These are phyloP conservation scores for Saimiri boliviensis DNA, from an alignment of 2,113 vertebrate genomes.

Conservation along the genomic window DNA sequence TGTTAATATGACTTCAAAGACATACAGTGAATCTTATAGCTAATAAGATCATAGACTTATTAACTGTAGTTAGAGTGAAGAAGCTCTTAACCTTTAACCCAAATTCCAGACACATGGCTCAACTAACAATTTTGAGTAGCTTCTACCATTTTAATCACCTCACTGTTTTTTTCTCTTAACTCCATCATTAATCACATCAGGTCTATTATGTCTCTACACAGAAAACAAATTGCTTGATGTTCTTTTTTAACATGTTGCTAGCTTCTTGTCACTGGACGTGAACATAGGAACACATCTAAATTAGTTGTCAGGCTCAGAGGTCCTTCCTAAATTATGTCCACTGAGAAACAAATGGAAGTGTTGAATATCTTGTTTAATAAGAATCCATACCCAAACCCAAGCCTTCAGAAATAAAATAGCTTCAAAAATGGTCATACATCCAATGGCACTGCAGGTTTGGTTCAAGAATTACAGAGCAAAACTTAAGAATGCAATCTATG, in stretches of 20 bases:
- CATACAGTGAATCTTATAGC: background rate
- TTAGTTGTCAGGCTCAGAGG: background rate
- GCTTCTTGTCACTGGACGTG: background rate
- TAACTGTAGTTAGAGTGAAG: background rate
- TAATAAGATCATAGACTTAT: background rate
- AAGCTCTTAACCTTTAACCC: background rate
- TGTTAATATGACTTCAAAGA: background rate
- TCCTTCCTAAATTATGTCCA: background rate
- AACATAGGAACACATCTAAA: background rate
- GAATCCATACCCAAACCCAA: background rate
- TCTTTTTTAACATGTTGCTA: constrained; percentile 22
- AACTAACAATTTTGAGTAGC: background rate
- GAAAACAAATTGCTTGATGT: constrained; percentile 44
- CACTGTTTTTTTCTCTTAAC: constrained; percentile 3
- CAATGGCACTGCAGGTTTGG: background rate
- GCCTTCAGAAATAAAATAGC: background rate
- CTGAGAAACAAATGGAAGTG: background rate
- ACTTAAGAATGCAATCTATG: background rate
- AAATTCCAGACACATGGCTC: background rate
- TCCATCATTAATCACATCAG: constrained; percentile 30
- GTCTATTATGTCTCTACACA: background rate
- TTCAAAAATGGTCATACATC: background rate
- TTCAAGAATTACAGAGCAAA: background rate
- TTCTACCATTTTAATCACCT: background rate
- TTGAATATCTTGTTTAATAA: background rate